Conservation (phyloP, 2,113 vertebrate species). For the Struthio camelus region DNA sequence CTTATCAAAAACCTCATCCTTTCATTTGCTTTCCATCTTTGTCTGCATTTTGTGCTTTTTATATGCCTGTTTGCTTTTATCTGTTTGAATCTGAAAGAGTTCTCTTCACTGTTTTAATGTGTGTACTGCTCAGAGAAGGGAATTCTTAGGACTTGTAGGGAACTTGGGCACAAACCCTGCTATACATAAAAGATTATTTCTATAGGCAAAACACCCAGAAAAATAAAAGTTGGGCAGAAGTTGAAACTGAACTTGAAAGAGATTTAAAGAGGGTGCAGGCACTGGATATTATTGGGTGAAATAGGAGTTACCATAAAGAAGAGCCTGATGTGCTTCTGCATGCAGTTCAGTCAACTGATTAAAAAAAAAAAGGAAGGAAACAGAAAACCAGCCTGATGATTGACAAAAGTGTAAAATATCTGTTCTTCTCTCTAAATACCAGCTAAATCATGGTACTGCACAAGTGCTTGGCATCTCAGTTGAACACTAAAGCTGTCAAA, state of each 20-base stretch:
- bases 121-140: background rate
- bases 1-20: background rate
- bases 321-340: constrained; percentile 33
- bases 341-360: background rate
- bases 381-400: background rate
- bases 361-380: background rate
- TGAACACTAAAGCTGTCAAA: background rate
- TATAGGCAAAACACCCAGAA: background rate
- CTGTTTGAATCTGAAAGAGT: background rate
- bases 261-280: constrained; percentile 12
- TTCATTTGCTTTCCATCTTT: background rate
- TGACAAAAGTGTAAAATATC: background rate
- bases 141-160: background rate
- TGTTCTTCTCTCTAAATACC: background rate
- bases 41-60: background rate
- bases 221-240: background rate
- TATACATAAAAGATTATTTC: background rate
- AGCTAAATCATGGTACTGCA: background rate
- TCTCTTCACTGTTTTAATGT: background rate
- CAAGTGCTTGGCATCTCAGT: background rate
- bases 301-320: constrained; percentile 18
- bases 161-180: background rate
- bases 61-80: background rate
- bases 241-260: constrained; percentile 23
- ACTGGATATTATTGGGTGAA: background rate